Percentiles rank a stretch among this genome's conserved stretches.
Evolutionary conservation across 2,888 invertebrate genomes (phyloP).

Genomic region (Standfussiana lucernea): DNA sequence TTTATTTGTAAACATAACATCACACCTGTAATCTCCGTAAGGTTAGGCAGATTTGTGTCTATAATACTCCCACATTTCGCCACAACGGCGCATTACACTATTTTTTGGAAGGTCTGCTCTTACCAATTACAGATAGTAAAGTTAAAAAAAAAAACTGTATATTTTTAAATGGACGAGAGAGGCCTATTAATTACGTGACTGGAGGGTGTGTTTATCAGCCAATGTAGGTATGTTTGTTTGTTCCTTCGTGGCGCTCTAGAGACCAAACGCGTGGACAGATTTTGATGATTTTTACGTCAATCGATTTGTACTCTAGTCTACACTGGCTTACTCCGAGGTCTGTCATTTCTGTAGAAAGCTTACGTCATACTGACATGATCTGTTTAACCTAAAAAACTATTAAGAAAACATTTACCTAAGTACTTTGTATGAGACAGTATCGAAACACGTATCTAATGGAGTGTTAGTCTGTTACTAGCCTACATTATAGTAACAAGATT

Average conservation of each 20-base stretch:
- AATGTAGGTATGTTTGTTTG: too few species aligned
- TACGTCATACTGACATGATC: background rate
- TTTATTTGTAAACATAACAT: background rate
- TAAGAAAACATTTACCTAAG: background rate
- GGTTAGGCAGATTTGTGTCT: background rate
- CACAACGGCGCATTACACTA: background rate
- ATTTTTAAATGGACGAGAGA: background rate
- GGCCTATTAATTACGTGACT: too few species aligned
- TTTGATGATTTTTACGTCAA: too few species aligned
- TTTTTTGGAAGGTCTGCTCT: background rate
- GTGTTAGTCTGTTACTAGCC: constrained; percentile 31
- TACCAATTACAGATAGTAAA: background rate
- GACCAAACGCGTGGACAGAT: too few species aligned
- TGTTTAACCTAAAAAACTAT: background rate
- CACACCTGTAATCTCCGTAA: background rate
- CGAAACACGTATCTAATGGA: constrained; percentile 34
- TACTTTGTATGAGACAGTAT: constrained; percentile 25
- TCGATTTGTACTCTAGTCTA: too few species aligned
- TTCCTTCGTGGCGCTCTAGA: too few species aligned
- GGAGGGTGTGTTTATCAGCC: too few species aligned
- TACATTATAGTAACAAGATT: constrained; percentile 52
- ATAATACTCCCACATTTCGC: background rate
- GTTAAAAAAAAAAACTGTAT: background rate
- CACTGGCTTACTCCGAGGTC: too few species aligned
- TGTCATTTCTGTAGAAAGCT: background rate